These are phyloP conservation scores for Thalassophryne amazonica DNA, from an alignment of 2,797 vertebrate genomes.

Conservation along the genomic window DNA sequence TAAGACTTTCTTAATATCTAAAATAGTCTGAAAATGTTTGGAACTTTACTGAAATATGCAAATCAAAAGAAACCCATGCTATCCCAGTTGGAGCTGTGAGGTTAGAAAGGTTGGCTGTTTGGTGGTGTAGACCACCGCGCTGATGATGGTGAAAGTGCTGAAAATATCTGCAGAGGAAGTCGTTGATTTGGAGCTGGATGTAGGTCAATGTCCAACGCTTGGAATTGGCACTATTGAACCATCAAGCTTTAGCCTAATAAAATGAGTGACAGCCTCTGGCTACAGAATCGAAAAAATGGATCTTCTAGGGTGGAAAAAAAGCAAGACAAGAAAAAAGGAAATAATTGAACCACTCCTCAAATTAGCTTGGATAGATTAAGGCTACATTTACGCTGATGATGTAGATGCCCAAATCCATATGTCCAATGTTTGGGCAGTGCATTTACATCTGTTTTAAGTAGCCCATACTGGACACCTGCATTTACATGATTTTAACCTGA, in stretches of 20 bases:
- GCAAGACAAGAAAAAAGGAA: constrained; percentile 49
- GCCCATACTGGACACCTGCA: too few relatives aligned
- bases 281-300: constrained; percentile 78
- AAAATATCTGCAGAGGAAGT: constrained; percentile 25
- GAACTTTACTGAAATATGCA: constrained; percentile 25
- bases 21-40: constrained; percentile 12
- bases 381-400: too few relatives aligned
- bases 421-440: too few relatives aligned
- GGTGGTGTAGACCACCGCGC: neutral
- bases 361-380: constrained; percentile 46
- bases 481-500: too few relatives aligned
- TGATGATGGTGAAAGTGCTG: constrained; percentile 10
- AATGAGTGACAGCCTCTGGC: constrained; percentile 77
- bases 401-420: too few relatives aligned
- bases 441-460: too few relatives aligned
- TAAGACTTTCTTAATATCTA: constrained; percentile 30
- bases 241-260: constrained; percentile 75
- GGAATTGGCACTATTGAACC: constrained; percentile 75
- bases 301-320: constrained; percentile 47
- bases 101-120: constrained; percentile 27
- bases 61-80: constrained; percentile 5
- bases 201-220: constrained; percentile 66
- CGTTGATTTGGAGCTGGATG: constrained; percentile 47
- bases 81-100: neutral
- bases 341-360: constrained; percentile 45